Base-by-base conservation (phyloP, 2,113 vertebrate genomes). In the Camelus bactrianus region DNA sequence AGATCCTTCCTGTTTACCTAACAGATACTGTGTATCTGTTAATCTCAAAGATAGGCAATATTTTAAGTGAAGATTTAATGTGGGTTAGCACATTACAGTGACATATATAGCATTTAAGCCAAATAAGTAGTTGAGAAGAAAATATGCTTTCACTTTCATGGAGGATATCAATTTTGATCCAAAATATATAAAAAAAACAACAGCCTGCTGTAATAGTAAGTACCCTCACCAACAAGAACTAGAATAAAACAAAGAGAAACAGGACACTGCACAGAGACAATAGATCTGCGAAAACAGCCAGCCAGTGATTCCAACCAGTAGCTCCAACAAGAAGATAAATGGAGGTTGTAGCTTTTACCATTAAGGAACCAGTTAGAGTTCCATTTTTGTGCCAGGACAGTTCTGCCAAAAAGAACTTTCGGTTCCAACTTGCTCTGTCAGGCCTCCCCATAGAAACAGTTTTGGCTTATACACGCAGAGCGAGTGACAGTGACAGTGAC, bases 291-390 rank as follows among this genome's bases (percentile, higher is more conserved):
- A 82, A 82, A 70, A 65, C 20, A 82, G 62, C 76, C 84, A 89
- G 26, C 56, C 28, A 65, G 22, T 19, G 65, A 95, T 94, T 87
- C 50, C 54, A 96, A 82, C 48, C 38, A 48, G 76, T 26, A 58
- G 30, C 89, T 96, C 42, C 94, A 92, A 80, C 32, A 82, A 94
- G 80, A 96, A 98, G 88, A 94, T 77, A 96, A 90, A 94, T 77
- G 91, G 76, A 86, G 62, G 77, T 56, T 97, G 77, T 60, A 69
- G 42, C 19, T 86, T 93, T 82, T 60, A 97, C 56, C 82, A 70
- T 73, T 85, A 96, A 97, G 64, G 62, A 93, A 95, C 87, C 91
- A 94, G 96, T 94, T 97, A 89, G 86, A 93, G 38, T 52, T 87
- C 32, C 42, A 56, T 72, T 89, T 89, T 48, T 35, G 82, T 80